Evolutionary conservation across 2,888 invertebrate genomes (phyloP).

Genomic region (Bombylius discolor): DNA sequence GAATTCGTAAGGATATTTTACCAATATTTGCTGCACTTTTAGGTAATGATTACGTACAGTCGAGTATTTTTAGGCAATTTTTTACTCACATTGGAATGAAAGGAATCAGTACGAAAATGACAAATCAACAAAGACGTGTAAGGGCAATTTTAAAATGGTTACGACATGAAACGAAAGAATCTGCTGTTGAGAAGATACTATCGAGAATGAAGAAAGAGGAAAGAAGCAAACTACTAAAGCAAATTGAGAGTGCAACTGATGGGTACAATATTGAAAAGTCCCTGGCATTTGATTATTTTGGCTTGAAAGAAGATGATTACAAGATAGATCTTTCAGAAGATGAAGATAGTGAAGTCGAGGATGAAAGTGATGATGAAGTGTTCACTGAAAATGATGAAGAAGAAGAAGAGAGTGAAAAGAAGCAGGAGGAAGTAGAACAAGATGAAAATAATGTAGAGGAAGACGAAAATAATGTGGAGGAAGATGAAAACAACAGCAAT

Average conservation of each 20-base stretch:
- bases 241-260: constrained; percentile 49
- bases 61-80: constrained; percentile 54
- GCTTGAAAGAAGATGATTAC: constrained; percentile 18
- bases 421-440: background rate
- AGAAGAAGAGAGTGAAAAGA: background rate
- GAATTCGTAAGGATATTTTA: constrained; percentile 51
- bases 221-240: constrained; percentile 40
- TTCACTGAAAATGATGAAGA: background rate
- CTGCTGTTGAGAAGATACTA: constrained; percentile 55
- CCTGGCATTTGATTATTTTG: constrained; percentile 46
- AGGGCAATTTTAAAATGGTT: constrained; percentile 64
- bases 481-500: constrained; percentile 11
- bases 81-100: constrained; percentile 45
- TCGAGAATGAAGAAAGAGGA: constrained; percentile 45
- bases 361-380: constrained; percentile 14
- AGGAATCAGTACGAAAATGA: constrained; percentile 32
- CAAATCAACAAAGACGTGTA: constrained; percentile 55
- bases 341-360: constrained; percentile 7
- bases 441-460: background rate
- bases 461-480: constrained; percentile 10
- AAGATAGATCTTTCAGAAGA: constrained; percentile 9
- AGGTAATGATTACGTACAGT: constrained; percentile 80
- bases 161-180: constrained; percentile 52
- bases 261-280: constrained; percentile 49
- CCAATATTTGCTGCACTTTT: constrained; percentile 70